These are phyloP conservation scores for Aphodius granarius DNA, from an alignment of 2,888 invertebrate genomes.

Conservation along the genomic window DNA sequence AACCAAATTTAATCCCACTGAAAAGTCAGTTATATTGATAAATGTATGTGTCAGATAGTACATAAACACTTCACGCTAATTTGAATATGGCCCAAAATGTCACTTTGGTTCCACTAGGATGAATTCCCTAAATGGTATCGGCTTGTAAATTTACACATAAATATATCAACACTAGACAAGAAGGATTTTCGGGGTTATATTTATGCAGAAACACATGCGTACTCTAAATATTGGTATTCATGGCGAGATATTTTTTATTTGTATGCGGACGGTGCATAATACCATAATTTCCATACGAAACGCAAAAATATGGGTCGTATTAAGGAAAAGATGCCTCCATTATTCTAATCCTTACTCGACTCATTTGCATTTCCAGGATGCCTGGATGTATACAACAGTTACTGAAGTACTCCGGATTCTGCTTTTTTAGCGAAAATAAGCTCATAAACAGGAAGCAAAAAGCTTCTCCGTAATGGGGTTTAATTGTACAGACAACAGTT, in stretches of 20 bases:
- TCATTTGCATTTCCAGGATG: background rate
- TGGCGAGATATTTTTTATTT: background rate
- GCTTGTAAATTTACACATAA: too few relatives aligned
- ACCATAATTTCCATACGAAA: background rate
- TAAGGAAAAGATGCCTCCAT: background rate
- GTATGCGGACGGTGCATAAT: background rate
- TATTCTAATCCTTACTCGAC: background rate
- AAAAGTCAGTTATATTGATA: too few relatives aligned
- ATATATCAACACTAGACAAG: background rate
- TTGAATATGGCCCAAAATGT: too few relatives aligned
- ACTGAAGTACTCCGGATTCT: background rate
- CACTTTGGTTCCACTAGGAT: too few relatives aligned
- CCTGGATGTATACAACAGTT: background rate
- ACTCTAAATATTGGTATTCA: background rate
- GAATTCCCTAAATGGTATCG: too few relatives aligned
- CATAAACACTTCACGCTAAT: too few relatives aligned
- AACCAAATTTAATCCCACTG: too few relatives aligned
- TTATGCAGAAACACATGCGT: background rate
- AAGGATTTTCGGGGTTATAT: background rate
- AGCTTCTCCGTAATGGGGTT: too few relatives aligned
- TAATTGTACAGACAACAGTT: too few relatives aligned
- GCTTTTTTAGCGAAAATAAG: background rate
- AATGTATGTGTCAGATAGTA: too few relatives aligned
- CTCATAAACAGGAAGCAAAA: too few relatives aligned
- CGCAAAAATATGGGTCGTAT: background rate